phyloP scores from a whole-genome alignment of 2,888 invertebrate genomes.

The Elmis aenea region DNA sequence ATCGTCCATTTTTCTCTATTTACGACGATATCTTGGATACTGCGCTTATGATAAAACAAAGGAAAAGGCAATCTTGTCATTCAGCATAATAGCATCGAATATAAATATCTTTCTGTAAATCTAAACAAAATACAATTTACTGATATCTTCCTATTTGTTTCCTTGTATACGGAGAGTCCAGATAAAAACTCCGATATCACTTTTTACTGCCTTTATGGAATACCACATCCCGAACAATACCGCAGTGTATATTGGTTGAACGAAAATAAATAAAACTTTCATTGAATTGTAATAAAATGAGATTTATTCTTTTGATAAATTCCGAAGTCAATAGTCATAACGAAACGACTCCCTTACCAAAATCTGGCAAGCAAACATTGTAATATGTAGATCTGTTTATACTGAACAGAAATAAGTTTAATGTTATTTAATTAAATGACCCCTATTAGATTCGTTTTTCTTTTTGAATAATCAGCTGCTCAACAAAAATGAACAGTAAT shows the following conservation, averaged over 20 bases:
- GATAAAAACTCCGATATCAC: constrained; percentile 17
- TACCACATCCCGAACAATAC: constrained; percentile 17
- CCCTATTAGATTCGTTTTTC: no score
- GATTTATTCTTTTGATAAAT: constrained; percentile 23
- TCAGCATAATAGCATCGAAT: constrained; percentile 19
- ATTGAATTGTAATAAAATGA: constrained; percentile 22
- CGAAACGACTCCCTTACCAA: no score
- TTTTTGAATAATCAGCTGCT: no score
- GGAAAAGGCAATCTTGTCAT: constrained; percentile 11
- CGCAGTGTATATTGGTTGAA: constrained; percentile 16
- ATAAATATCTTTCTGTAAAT: constrained; percentile 13
- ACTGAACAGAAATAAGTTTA: no score
- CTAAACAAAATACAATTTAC: constrained; percentile 20
- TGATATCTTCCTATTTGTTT: constrained; percentile 17
- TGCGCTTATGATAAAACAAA: no score
- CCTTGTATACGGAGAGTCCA: constrained; percentile 13
- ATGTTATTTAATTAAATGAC: no score
- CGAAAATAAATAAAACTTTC: constrained; percentile 23
- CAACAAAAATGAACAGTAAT: no score
- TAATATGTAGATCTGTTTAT: no score
- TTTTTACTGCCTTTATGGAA: constrained; percentile 17
- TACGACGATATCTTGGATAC: no score
- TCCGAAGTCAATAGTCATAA: no score
- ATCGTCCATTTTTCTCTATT: no score
- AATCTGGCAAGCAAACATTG: no score